Evolutionary conservation across 2,113 vertebrate genomes (phyloP).

Genomic region (Dicerorhinus sumatrensis): DNA sequence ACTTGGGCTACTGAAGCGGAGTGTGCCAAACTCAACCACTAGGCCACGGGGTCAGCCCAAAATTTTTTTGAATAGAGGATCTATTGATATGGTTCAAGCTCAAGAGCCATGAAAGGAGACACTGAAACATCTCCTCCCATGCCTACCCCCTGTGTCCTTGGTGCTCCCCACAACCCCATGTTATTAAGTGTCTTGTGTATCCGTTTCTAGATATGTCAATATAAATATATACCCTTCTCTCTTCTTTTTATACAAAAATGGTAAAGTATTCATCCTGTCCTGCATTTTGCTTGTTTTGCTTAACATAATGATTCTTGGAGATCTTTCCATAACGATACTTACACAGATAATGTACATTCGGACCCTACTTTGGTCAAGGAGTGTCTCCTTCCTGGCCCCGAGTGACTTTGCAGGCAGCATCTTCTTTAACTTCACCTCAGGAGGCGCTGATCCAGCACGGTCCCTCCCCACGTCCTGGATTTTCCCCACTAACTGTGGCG

Average conservation of each 20-base stretch:
- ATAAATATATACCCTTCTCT: neutral
- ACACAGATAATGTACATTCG: neutral
- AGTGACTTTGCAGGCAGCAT: neutral
- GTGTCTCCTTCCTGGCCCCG: neutral
- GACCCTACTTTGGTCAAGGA: neutral
- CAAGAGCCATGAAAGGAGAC: neutral
- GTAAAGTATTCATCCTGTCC: neutral
- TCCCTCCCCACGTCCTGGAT: neutral
- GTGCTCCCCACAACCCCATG: neutral
- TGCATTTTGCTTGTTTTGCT: neutral
- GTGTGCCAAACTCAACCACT: too few relatives aligned
- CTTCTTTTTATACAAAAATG: neutral
- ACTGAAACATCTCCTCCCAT: neutral
- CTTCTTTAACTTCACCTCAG: neutral
- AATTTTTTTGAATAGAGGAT: neutral
- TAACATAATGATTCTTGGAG: neutral
- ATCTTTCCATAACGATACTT: neutral
- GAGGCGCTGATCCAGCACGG: neutral
- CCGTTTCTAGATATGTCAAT: neutral
- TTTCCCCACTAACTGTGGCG: neutral
- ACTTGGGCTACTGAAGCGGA: too few relatives aligned
- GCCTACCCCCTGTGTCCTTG: too few relatives aligned
- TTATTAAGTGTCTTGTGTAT: neutral
- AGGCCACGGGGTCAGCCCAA: too few relatives aligned
- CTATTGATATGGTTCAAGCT: neutral